Evolutionary conservation across 2,113 vertebrate species (phyloP), one percentile per base, ranked within the genome.

Genomic region (Balaenoptera acutorostrata): DNA sequence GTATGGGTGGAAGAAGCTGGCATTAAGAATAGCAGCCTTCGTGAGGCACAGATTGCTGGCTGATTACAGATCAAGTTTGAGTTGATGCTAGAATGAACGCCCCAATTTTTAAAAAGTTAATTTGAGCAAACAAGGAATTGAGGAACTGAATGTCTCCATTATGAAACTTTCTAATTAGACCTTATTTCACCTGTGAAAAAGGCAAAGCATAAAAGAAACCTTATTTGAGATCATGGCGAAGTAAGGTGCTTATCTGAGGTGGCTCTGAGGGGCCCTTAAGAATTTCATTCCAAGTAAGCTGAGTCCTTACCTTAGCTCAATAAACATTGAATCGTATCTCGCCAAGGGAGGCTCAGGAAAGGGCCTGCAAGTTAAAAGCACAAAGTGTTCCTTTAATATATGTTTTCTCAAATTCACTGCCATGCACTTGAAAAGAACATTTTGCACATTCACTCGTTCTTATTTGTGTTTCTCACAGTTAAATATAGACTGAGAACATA

Each of bases 401-500:
- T 61, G 23, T 93, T 97, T 97, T 97, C 89, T 93, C 96, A 94
- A 96, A 94, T 93, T 91, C 55, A 69, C 85, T 93, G 63, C 90
- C 71, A n/a, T 77, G 84, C 6, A 20, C 68, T 93, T 69, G 59
- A 33, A 41, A 95, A n/a, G 33, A 85, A 92, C 20, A 74, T 85
- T 81, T 59, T 90, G 78, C 61, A 84, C 4, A 36, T 85, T 59
- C 6, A n/a, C 66, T 88, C 74, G 36, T 83, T 83, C 84, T 33
- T 93, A 78, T 86, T 95, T 95, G 81, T 91, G 68, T 93, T 96
- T 90, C 95, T 96, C 90, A 55, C 69, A 68, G 66, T 96, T 96
- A 96, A 96, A 93, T 90, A 96, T 46, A 97, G 66, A 90, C 90
- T 84, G 63, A 93, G 90, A 96, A 95, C 93, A 97, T 82, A 85